Conservation (phyloP, 2,888 invertebrate species). For the Coenonympha arcania region DNA sequence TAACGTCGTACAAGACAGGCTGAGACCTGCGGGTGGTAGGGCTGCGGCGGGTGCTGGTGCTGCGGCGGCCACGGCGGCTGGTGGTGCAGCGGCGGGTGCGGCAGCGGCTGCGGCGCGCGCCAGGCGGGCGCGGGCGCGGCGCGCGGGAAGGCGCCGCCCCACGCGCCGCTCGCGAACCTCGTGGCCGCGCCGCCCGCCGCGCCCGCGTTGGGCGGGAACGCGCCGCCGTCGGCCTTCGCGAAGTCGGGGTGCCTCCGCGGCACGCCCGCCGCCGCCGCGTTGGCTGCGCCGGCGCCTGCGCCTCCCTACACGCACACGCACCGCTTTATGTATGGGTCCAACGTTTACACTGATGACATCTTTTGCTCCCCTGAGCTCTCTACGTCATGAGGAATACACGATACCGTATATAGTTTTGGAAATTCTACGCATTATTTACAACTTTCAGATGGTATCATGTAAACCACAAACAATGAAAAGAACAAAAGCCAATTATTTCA, state of each 20-base stretch:
- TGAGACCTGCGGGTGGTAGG: constrained; percentile 56
- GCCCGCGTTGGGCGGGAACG: constrained; percentile 28
- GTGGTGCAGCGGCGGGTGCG: constrained; percentile 41
- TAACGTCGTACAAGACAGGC: too few species aligned
- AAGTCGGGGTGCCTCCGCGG: constrained; percentile 88
- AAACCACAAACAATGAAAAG: not conserved
- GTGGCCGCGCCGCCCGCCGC: constrained; percentile 38
- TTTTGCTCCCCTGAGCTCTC: not conserved
- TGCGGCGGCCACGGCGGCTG: constrained; percentile 56
- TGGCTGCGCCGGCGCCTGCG: constrained; percentile 30
- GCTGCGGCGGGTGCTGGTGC: constrained; percentile 51
- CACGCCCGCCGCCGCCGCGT: constrained; percentile 65
- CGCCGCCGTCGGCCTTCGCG: constrained; percentile 76
- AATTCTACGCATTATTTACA: not conserved
- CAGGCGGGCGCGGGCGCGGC: constrained; percentile 46
- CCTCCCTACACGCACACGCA: constrained; percentile 49
- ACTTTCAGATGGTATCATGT: not conserved
- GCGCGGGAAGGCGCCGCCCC: constrained; percentile 52
- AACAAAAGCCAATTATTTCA: not conserved
- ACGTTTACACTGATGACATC: not conserved
- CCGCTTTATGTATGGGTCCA: constrained; percentile 15
- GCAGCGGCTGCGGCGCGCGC: constrained; percentile 46
- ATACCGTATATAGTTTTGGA: not conserved
- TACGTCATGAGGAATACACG: not conserved
- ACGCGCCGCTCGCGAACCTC: constrained; percentile 33